Evolutionary conservation across 2,888 invertebrate species (phyloP).

Genomic region (Andrena hattorfiana): DNA sequence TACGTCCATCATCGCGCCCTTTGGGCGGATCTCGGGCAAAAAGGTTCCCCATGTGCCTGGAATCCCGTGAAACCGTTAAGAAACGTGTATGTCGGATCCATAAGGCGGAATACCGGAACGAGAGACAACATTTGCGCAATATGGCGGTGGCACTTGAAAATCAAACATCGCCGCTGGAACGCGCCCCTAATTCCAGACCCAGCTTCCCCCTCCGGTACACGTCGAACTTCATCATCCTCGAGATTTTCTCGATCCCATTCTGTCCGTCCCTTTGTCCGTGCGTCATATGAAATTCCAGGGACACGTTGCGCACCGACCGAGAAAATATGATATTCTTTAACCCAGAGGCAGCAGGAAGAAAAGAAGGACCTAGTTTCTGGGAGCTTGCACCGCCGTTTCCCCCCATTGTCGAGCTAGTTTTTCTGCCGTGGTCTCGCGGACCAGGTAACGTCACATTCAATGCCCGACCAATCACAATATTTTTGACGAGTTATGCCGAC

Average conservation of each 20-base stretch:
- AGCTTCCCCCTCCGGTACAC: slow-evolving; percentile 5
- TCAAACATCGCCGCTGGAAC: neutral
- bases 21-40: neutral
- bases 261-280: slow-evolving; percentile 57
- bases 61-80: neutral
- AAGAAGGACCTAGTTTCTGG: slow-evolving; percentile 36
- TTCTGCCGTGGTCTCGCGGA: slow-evolving; percentile 14
- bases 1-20: too few species aligned
- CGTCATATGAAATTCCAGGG: slow-evolving; percentile 67
- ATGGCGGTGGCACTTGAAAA: slow-evolving; percentile 1
- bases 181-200: neutral
- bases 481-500: slow-evolving; percentile 84
- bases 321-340: slow-evolving; percentile 75
- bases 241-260: slow-evolving; percentile 39
- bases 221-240: slow-evolving; percentile 65
- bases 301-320: slow-evolving; percentile 68
- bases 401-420: slow-evolving; percentile 56
- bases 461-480: slow-evolving; percentile 84
- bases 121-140: neutral
- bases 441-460: slow-evolving; percentile 82
- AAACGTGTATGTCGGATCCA: slow-evolving; percentile 20
- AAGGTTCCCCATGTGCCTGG: neutral
- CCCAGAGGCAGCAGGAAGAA: slow-evolving; percentile 6
- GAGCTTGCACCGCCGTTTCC: slow-evolving; percentile 8
- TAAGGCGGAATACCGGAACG: slow-evolving; percentile 26